Base-by-base conservation (phyloP, 2,797 vertebrate genomes). In the Enteromius fasciolatus region DNA sequence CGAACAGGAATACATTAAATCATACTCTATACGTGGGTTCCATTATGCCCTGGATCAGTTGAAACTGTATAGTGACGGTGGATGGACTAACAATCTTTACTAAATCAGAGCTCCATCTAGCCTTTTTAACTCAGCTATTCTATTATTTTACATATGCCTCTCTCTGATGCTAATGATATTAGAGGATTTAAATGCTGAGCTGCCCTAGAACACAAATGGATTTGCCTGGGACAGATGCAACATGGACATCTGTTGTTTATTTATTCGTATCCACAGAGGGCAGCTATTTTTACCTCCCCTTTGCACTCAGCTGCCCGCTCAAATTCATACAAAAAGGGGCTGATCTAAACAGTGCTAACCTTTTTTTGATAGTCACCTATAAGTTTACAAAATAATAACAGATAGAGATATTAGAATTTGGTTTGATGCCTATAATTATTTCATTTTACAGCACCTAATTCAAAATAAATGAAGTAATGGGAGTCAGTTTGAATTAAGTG, bases 201-300 rank as follows among this genome's bases (percentile, higher is more conserved):
- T 78, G 54, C 4, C 44, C 46, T 81, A 78, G 74, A 81, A 57
- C 75, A 75, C 61, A 76, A 68, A 68, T 61, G 57, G 82, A 78
- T 81, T 81, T 84, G 48, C 39, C 69, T 52, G 52, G 14, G 64
- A 76, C 54, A 41, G 78, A 70, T 78, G 66, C 52, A 72, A 64
- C 33, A 44, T 31, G 28, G 66, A 83, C 80, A 87, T 76, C 86
- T 85, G 80, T 46, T 73, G 23, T 81, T 59, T 84, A 50, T 83
- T 44, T 69, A 82, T 75, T 79, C 8, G 14, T 54, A 76, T 76
- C 33, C 59, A 63, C 68, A 63, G 48, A 33, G 50, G 63, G 28
- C 9, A 50, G 68, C n/a, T 78, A 83, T 76, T 75, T 76, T 76
- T 76, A 31, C 54, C 23, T 74, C n/a, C 57, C 20, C 20, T 64